Evolutionary conservation across 1,140 invertebrate genomes (phyloP), one percentile per base, ranked within the genome.

Genomic region (Drosophila chauvacae): DNA sequence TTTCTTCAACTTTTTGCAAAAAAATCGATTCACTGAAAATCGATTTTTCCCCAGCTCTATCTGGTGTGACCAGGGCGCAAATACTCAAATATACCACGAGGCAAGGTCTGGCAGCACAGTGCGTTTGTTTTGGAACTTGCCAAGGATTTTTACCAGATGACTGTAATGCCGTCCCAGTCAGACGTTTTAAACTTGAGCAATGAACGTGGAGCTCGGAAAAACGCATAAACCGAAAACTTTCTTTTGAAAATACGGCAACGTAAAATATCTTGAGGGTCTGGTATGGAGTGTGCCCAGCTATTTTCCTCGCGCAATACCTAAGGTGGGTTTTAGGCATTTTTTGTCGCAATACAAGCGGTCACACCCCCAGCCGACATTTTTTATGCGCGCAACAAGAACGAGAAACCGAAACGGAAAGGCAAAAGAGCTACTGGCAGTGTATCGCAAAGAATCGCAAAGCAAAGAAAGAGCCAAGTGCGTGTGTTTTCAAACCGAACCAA

Each of bases 401-500:
- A 84, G 77, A 78, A 69, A 45, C 41, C 56, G 57, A 73, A 63
- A 83, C 64, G 64, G 68, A 55, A 71, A 70, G 63, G 47, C 23
- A 53, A 68, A 68, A 68, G 62, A 62, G 64, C 64, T 68, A 41
- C 62, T 64, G 37, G 48, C 68, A 71, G 68, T 56, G 50, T 55
- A 56, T 56, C 51, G 51, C 33, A 56, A n/a, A 55, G 56, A 72
- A 50, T 60, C 55, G 60, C 45, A 69, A 68, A 73, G 66, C 44
- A 57, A 70, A 48, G 51, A 78, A 63, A 78, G 75, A 78, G 62
- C 39, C 44, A 78, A 79, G 76, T 79, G 76, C 66, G 76, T 71
- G 74, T 63, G 59, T 79, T 78, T 72, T 53, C 28, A 47, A 75
- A 77, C 33, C 64, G 50, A 69, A 53, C 60, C 26, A 51, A 70